Evolutionary conservation across 2,113 vertebrate species (phyloP).

Genomic region (Urocolius indicus): DNA sequence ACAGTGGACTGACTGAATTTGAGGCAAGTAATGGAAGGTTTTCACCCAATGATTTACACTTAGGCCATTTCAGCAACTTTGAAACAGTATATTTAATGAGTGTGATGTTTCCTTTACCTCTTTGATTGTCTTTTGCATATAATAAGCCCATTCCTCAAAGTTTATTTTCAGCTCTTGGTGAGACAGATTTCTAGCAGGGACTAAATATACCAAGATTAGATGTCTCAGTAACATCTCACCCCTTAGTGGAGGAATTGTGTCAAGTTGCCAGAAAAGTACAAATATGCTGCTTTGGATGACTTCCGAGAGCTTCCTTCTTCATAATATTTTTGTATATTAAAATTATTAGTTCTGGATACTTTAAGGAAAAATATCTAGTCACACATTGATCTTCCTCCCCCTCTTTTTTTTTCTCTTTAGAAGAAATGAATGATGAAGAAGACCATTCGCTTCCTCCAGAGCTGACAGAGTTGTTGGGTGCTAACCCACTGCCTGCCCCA

Average conservation of each 20-base stretch:
- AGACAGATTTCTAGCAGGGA: background rate
- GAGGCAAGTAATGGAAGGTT: background rate
- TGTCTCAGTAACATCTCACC: background rate
- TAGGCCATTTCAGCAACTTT: background rate
- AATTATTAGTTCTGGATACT: background rate
- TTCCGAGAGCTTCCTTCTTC: background rate
- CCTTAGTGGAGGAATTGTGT: background rate
- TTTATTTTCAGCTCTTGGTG: background rate
- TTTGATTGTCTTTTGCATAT: background rate
- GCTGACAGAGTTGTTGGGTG: constrained; percentile 78
- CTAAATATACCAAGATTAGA: background rate
- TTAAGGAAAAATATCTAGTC: background rate
- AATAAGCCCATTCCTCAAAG: background rate
- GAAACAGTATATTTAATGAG: background rate
- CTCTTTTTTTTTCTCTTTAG: constrained; percentile 37
- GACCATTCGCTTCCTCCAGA: constrained; percentile 83
- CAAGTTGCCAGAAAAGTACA: background rate
- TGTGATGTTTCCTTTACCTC: background rate
- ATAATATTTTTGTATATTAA: background rate
- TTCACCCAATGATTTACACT: background rate
- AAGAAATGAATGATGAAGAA: constrained; percentile 83
- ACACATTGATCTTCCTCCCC: background rate
- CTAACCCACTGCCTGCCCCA: constrained; percentile 48
- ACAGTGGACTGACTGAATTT: background rate
- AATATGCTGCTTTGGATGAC: background rate